phyloP scores from a whole-genome alignment of 2,113 vertebrate genomes.

The Hemicordylus capensis region DNA sequence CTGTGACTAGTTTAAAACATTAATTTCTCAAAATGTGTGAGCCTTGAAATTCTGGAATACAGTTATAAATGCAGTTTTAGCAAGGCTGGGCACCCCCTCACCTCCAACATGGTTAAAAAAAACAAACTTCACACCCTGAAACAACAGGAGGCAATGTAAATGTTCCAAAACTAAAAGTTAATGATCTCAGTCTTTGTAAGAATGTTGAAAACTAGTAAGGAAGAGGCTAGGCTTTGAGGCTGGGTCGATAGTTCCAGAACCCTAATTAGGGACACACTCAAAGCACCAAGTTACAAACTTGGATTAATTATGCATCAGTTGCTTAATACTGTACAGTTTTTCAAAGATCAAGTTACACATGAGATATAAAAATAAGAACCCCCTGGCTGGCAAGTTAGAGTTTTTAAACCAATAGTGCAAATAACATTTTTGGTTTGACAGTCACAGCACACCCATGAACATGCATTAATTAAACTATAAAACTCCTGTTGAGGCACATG shows the following conservation, averaged over 20 bases:
- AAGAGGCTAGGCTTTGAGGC: background rate
- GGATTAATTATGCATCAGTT: background rate
- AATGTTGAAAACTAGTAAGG: background rate
- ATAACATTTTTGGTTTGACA: background rate
- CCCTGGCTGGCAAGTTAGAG: background rate
- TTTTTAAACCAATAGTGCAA: constrained; percentile 14
- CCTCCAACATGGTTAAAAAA: background rate
- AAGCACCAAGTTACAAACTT: background rate
- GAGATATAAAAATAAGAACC: constrained; percentile 15
- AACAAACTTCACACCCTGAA: background rate
- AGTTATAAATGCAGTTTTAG: background rate
- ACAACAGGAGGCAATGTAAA: background rate
- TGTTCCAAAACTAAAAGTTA: constrained; percentile 6
- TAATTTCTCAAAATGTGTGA: background rate
- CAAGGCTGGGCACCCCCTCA: background rate
- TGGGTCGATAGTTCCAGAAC: background rate
- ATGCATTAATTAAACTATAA: background rate
- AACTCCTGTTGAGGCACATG: accelerated
- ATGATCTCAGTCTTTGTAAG: background rate
- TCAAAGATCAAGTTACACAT: background rate
- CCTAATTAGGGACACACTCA: background rate
- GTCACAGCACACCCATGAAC: background rate
- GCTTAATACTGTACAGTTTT: accelerated
- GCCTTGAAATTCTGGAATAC: background rate
- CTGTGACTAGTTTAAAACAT: background rate